Evolutionary conservation across 2,113 vertebrate species (phyloP).

Genomic region (Seriola dumerili): DNA sequence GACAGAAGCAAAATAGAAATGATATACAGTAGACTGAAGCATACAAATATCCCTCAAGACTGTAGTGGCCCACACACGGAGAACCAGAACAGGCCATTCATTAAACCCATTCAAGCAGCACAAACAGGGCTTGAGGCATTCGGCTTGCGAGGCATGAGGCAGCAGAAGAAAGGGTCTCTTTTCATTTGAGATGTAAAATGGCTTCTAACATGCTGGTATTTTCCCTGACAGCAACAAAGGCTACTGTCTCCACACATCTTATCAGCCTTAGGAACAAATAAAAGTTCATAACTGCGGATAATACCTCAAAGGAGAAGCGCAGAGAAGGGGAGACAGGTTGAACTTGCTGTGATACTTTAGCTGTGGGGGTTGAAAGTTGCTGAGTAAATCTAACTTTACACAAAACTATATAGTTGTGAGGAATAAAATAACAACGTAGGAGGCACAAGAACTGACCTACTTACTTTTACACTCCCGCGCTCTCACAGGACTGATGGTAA

Average conservation of each 20-base stretch:
- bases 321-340: slow-evolving; percentile 23
- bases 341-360: slow-evolving; percentile 8
- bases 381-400: background rate
- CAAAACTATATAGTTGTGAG: background rate
- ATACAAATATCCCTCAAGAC: slow-evolving; percentile 33
- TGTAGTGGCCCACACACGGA: slow-evolving; percentile 66
- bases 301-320: background rate
- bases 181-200: slow-evolving; percentile 63
- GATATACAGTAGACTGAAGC: slow-evolving; percentile 37
- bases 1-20: slow-evolving; percentile 30
- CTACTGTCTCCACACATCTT: slow-evolving; percentile 60
- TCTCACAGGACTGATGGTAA: slow-evolving; percentile 31
- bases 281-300: slow-evolving; percentile 35
- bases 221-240: slow-evolving; percentile 62
- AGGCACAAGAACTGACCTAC: background rate
- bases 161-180: slow-evolving; percentile 54
- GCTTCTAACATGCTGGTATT: slow-evolving; percentile 61
- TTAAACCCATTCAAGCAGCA: slow-evolving; percentile 72
- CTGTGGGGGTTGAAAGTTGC: background rate
- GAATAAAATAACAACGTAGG: background rate
- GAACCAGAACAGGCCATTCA: slow-evolving; percentile 70
- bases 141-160: slow-evolving; percentile 50
- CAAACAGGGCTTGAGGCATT: slow-evolving; percentile 65
- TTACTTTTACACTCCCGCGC: background rate
- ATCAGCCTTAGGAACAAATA: slow-evolving; percentile 34